These are phyloP conservation scores for Cryptosula pallasiana DNA, from an alignment of 2,888 invertebrate genomes.

Conservation along the genomic window DNA sequence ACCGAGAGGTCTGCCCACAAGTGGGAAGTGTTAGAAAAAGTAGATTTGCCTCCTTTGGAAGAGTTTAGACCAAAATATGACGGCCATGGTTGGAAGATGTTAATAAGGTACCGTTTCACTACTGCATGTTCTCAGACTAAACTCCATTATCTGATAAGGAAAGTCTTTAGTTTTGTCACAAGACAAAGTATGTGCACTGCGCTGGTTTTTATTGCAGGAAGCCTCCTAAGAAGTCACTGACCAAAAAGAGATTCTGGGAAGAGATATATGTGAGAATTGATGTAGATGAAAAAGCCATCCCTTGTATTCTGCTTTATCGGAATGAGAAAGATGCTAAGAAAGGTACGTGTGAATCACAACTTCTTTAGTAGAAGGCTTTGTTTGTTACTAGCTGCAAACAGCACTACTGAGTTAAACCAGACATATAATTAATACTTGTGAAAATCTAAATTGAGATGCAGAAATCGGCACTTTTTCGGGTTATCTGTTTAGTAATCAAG, in stretches of 20 bases:
- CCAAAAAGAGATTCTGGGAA: slow-evolving; percentile 79
- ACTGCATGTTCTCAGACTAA: not conserved
- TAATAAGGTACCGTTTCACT: slow-evolving; percentile 65
- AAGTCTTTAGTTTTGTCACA: no score
- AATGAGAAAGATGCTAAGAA: slow-evolving; percentile 23
- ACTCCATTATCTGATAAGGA: no score
- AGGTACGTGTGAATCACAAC: no score
- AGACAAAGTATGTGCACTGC: no score
- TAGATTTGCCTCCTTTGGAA: slow-evolving; percentile 59
- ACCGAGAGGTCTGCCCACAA: not conserved
- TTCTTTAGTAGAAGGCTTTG: no score
- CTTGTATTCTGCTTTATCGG: slow-evolving; percentile 5
- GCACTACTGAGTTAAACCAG: no score
- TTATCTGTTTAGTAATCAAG: no score
- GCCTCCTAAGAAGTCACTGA: slow-evolving; percentile 40
- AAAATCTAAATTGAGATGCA: no score
- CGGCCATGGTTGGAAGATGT: slow-evolving; percentile 93
- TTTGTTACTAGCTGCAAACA: no score
- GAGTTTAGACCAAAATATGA: slow-evolving; percentile 76
- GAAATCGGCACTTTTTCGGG: no score
- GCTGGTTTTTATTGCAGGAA: not conserved
- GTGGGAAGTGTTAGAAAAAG: slow-evolving; percentile 21
- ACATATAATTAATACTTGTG: no score
- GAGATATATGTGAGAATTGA: slow-evolving; percentile 82
- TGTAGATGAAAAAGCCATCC: slow-evolving; percentile 63